These are phyloP conservation scores for Drosophila robusta DNA, from an alignment of 2,888 invertebrate species.

Conservation along the genomic window DNA sequence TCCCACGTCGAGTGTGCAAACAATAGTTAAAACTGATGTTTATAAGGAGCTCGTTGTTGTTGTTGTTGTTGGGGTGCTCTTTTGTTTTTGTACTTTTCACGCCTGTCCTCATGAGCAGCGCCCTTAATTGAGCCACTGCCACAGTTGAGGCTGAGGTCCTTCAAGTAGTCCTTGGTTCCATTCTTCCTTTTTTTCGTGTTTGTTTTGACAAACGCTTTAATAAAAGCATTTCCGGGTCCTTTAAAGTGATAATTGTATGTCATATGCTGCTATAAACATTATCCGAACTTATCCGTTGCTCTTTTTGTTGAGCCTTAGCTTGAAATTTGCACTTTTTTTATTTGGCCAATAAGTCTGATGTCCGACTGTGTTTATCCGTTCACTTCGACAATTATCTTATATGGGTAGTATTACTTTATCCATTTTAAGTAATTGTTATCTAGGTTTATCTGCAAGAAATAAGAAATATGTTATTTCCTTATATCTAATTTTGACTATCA, in stretches of 20 bases:
- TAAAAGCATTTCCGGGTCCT: slow-evolving; percentile 31
- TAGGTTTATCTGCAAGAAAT: too few species aligned
- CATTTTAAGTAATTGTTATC: background rate
- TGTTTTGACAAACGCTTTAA: slow-evolving; percentile 36
- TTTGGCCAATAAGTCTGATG: background rate
- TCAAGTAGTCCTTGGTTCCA: slow-evolving; percentile 17
- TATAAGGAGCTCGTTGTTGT: slow-evolving; percentile 62
- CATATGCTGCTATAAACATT: background rate
- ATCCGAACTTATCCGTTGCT: background rate
- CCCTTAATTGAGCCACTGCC: slow-evolving; percentile 77
- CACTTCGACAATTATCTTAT: background rate
- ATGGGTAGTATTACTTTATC: too few species aligned
- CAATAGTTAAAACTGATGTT: slow-evolving; percentile 81
- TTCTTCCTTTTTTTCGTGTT: slow-evolving; percentile 18
- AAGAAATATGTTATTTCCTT: too few species aligned
- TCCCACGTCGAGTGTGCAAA: slow-evolving; percentile 68
- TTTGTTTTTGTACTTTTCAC: slow-evolving; percentile 63
- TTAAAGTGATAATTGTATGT: slow-evolving; percentile 33
- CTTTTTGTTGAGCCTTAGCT: background rate
- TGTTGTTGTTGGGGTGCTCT: slow-evolving; percentile 29
- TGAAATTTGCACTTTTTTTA: background rate
- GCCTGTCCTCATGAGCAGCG: slow-evolving; percentile 51
- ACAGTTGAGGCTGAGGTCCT: slow-evolving; percentile 34
- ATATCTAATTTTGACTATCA: too few species aligned
- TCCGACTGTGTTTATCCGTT: background rate